A percentile compares a stretch with the other conserved stretches of the same genome.
phyloP scores from a whole-genome alignment of 2,113 vertebrate genomes.

The Amphilophus citrinellus region DNA sequence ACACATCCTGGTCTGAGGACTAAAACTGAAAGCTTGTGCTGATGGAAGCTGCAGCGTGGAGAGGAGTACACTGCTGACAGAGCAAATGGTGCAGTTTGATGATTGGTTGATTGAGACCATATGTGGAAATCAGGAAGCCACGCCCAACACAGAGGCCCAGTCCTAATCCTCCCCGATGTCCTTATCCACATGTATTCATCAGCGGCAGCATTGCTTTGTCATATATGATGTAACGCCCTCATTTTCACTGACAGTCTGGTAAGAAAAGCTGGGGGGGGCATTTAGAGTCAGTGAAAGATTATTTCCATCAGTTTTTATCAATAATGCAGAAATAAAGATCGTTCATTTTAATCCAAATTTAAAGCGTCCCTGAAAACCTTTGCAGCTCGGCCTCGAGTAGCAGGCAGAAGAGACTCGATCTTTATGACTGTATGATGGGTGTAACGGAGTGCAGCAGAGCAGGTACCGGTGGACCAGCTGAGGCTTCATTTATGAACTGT shows the following conservation, averaged over 20 bases:
- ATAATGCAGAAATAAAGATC: too few relatives aligned
- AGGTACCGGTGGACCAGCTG: background rate
- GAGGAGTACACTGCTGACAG: background rate
- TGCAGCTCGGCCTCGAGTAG: background rate
- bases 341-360: too few relatives aligned
- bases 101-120: constrained; percentile 7
- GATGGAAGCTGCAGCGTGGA: background rate
- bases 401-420: background rate
- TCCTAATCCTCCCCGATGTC: background rate
- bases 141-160: background rate
- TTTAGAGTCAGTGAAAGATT: too few relatives aligned
- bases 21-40: too few relatives aligned
- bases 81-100: background rate
- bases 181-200: background rate
- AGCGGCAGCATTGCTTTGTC: background rate
- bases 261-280: too few relatives aligned
- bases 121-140: background rate
- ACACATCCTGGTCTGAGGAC: background rate
- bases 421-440: background rate
- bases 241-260: too few relatives aligned
- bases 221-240: background rate
- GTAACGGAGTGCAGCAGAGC: background rate
- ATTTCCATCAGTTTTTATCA: too few relatives aligned
- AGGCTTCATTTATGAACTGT: background rate
- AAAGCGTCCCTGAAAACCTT: background rate